phyloP scores from a whole-genome alignment of 2,888 invertebrate genomes.

The Strigamia maritima region DNA sequence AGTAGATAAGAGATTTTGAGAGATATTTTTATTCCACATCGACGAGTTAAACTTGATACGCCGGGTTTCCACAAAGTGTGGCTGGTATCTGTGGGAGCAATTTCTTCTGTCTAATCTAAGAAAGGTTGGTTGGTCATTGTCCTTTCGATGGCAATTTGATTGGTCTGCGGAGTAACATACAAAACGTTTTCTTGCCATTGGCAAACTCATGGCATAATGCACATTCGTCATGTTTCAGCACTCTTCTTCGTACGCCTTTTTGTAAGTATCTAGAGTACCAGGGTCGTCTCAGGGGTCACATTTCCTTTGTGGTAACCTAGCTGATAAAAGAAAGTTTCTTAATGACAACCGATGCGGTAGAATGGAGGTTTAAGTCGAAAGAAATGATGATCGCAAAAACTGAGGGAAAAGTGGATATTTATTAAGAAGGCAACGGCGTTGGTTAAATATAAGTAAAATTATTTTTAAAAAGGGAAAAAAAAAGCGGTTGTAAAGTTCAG shows the following conservation, averaged over 20 bases:
- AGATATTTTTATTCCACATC: no score
- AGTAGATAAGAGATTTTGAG: no score
- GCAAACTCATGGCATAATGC: not conserved
- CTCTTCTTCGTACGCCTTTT: not conserved
- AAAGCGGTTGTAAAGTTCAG: not conserved
- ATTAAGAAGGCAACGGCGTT: no score
- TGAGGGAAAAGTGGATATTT: no score
- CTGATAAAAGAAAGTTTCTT: not conserved
- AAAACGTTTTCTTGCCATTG: not conserved
- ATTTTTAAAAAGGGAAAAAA: not conserved
- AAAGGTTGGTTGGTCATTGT: not conserved
- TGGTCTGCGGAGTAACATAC: not conserved
- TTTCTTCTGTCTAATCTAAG: not conserved
- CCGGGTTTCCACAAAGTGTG: not conserved
- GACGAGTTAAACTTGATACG: not conserved
- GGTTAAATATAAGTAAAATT: no score
- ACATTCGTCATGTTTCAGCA: not conserved
- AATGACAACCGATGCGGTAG: not conserved
- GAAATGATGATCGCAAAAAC: no score
- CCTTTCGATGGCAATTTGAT: constrained; percentile 7
- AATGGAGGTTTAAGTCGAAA: not conserved
- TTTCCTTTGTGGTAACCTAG: not conserved
- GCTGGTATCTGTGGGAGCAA: not conserved
- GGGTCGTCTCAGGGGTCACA: not conserved
- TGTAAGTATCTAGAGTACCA: not conserved